A percentile compares a stretch with the other conserved stretches of the same genome.
phyloP scores from a whole-genome alignment of 2,113 vertebrate species.

The Pardalotus punctatus region DNA sequence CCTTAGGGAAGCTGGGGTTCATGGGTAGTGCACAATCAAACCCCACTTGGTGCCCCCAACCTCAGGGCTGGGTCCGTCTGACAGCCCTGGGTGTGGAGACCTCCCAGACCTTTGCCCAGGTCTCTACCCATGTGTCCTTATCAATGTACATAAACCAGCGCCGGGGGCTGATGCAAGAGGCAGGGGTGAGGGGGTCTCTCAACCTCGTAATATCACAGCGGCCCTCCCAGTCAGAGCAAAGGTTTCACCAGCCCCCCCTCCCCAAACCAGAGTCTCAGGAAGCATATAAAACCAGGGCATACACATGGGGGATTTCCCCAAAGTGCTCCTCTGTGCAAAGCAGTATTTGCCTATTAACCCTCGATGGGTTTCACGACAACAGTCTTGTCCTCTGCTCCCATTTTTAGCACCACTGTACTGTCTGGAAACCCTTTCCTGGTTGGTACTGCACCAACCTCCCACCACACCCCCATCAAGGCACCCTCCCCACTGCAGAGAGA shows the following conservation, averaged over 20 bases:
- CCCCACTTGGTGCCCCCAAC: accelerated
- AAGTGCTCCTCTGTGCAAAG: neutral
- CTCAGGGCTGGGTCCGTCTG: neutral
- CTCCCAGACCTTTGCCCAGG: conserved; percentile 32
- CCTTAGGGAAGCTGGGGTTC: neutral
- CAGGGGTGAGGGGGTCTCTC: neutral
- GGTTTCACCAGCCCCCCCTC: neutral
- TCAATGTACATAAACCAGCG: conserved; percentile 7
- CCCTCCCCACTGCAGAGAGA: neutral
- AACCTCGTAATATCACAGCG: neutral
- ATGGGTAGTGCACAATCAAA: accelerated
- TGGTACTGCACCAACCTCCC: neutral
- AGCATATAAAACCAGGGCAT: neutral
- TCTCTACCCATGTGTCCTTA: conserved; percentile 9
- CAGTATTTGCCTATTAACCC: neutral
- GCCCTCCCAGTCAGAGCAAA: neutral
- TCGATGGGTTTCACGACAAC: accelerated
- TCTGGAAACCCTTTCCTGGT: accelerated
- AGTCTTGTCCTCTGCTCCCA: neutral
- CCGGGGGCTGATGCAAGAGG: conserved; percentile 15
- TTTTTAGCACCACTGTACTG: accelerated
- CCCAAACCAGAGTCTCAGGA: neutral
- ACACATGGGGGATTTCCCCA: neutral
- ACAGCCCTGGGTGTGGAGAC: neutral
- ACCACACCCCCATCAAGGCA: neutral